Evolutionary conservation across 1,140 invertebrate genomes (phyloP), one percentile per base, ranked within the genome.

Genomic region (Brachionus koreanus): DNA sequence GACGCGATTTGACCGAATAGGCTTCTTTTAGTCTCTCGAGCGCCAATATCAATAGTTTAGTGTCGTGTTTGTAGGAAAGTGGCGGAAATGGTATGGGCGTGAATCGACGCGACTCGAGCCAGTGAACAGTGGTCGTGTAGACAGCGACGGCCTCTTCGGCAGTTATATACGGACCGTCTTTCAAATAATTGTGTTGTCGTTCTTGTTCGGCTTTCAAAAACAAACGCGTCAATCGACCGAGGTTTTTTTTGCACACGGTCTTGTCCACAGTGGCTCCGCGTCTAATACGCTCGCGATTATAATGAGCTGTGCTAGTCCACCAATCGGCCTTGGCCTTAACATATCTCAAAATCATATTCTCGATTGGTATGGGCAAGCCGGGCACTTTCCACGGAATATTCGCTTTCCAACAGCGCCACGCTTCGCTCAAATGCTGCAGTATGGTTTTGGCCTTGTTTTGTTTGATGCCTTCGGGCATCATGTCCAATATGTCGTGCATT

Each of bases 381-480:
- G 98, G 98, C 1, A 98, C 95, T 91, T 99, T 99, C 98, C 98
- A 99, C 0, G 98, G 98, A 86, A 99, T 99, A 89, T 99, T 99
- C 0, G 98, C 98, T 87, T 99, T 99, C 98, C 98, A 99, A 88
- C 96, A 99, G 82, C 98, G 89, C 98, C 97, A 99, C 0, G 98
- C 98, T 90, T 99, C 98, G 82, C 95, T 98, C 39, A 99, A 90
- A 91, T 99, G 98, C 87, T 99, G 97, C 84, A 99, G 89, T 85
- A 99, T 99, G 0, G 97, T 98, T 84, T 97, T 91, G 0, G 98
- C 98, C 88, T 99, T 99, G 88, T 99, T 99, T 87, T 99, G 97
- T 86, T 99, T 99, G 85, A 99, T 99, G 83, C 97, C 97, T 90
- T 99, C 97, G 0, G 98, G 98, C 98, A 99, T 99, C 97, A 99